These are phyloP conservation scores for Sarcoramphus papa DNA, from an alignment of 2,797 vertebrate genomes.

Conservation along the genomic window DNA sequence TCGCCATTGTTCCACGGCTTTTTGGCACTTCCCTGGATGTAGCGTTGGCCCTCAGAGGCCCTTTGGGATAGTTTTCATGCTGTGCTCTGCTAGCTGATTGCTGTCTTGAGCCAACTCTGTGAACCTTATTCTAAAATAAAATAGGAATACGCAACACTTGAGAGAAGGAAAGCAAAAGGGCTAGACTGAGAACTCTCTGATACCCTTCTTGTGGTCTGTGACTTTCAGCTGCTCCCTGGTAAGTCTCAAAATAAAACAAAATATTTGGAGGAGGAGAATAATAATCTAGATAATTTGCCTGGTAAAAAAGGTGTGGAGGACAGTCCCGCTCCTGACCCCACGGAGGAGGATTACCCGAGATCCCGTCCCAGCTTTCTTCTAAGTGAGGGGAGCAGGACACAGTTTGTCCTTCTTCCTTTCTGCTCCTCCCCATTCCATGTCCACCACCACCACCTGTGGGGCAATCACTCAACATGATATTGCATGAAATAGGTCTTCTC, in stretches of 20 bases:
- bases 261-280: not conserved
- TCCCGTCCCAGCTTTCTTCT: not conserved
- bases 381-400: not conserved
- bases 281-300: not conserved
- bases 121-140: conserved; percentile 30
- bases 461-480: not conserved
- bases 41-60: not conserved
- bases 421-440: not conserved
- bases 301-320: not conserved
- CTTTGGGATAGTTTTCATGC: conserved; percentile 19
- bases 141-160: not conserved
- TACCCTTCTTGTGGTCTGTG: not conserved
- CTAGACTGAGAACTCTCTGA: not conserved
- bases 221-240: not conserved
- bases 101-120: not conserved
- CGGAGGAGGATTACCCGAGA: not conserved
- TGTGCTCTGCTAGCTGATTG: conserved; percentile 8
- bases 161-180: not conserved
- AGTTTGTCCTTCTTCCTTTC: not conserved
- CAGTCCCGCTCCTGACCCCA: accelerated
- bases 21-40: conserved; percentile 20
- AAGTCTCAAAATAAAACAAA: not conserved
- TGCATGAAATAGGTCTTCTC: not conserved
- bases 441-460: accelerated
- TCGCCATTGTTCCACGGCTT: conserved; percentile 19